Percentiles rank a stretch among this genome's conserved stretches.
Evolutionary conservation across 2,797 vertebrate species (phyloP).

Genomic region (Vipera ursinii): DNA sequence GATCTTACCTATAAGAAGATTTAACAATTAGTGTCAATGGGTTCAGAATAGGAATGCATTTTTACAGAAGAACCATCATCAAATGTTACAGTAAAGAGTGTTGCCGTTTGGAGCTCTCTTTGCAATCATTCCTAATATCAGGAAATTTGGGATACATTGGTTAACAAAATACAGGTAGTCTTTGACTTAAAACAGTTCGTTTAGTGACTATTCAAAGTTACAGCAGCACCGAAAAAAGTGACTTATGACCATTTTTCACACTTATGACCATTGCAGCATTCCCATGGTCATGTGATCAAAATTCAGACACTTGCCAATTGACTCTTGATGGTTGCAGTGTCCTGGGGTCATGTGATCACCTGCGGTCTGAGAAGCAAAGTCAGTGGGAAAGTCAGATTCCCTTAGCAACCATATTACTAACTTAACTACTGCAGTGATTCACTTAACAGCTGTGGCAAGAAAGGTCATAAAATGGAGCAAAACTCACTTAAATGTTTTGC

Average conservation of each 20-base stretch:
- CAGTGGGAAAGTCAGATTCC: neutral
- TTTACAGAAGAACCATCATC: too few relatives aligned
- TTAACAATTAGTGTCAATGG: neutral
- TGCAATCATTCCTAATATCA: neutral
- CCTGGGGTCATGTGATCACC: neutral
- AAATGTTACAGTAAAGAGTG: neutral
- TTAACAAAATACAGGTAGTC: neutral
- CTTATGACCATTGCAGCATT: neutral
- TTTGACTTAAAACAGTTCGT: neutral
- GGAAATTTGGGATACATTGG: neutral
- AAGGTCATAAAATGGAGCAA: too few relatives aligned
- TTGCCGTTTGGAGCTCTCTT: neutral
- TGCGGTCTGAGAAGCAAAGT: neutral
- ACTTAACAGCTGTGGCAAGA: too few relatives aligned
- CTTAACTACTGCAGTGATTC: too few relatives aligned
- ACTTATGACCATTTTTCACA: neutral
- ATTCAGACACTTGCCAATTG: neutral
- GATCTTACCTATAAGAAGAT: conserved; percentile 32
- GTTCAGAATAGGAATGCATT: neutral
- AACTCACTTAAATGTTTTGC: too few relatives aligned
- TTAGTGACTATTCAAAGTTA: neutral
- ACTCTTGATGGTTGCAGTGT: neutral
- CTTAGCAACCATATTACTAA: too few relatives aligned
- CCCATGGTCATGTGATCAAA: neutral
- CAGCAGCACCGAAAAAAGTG: neutral